Evolutionary conservation across 2,888 invertebrate genomes (phyloP), one percentile per base, ranked within the genome.

Genomic region (Drosophila eohydei): DNA sequence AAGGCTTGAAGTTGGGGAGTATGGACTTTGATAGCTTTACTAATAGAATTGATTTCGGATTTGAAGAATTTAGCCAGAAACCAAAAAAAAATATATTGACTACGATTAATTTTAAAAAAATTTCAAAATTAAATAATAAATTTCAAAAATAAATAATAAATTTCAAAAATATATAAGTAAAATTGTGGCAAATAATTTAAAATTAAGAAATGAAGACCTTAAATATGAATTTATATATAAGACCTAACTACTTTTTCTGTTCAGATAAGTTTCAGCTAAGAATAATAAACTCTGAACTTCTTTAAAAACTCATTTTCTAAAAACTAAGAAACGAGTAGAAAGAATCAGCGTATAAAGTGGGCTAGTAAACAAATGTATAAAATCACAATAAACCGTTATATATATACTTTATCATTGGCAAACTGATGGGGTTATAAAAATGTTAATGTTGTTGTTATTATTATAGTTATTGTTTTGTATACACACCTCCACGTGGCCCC

Each of bases 401-500:
- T 21, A 46, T 26, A n/a, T 14, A 4, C 9, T 32, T 55, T 14
- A 50, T 38, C 32, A 9, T 4, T 34, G 28, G 8, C 26, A 55
- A 55, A 34, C 30, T 55, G 41, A 59, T 50, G 41, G 30, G 16
- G 5, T 46, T 59, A 30, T 55, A 41, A 56, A 55, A 38, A 38
- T 51, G 44, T 40, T 26, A 38, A 44, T 55, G 38, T 26, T 48
- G 6, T 21, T 38, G n/a, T 50, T 64, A 41, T 57, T 69, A 50
- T 34, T 36, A 52, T 56, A 48, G 14, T 40, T 50, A 50, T 66
- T 68, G 28, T 72, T 41, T 67, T 63, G 34, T 72, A 88, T 83
- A 92, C 92, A 94, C 95, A 96, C 96, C 96, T 96, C 96, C 92
- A 95, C 94, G 94, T 95, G 95, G 94, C 95, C 95, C 96, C 96